Conservation (phyloP, 2,113 vertebrate species). For the Halcyon senegalensis region DNA sequence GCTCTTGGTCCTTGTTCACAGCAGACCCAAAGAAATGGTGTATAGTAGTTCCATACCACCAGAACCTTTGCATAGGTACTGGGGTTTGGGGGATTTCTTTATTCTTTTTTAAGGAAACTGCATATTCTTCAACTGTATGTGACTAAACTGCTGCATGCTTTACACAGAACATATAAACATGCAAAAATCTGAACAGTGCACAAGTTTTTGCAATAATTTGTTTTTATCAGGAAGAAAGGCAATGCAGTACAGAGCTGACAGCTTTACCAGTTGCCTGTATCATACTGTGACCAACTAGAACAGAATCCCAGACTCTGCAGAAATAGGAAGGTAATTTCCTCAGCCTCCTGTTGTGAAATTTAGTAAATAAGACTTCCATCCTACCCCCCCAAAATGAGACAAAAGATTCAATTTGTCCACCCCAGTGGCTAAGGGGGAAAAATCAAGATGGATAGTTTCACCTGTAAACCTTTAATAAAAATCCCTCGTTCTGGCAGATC, state of each 20-base stretch:
- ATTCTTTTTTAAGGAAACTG: background rate
- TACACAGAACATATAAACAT: background rate
- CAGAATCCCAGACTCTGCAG: conserved; percentile 1
- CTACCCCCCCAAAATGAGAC: background rate
- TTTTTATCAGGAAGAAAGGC: background rate
- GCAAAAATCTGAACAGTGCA: background rate
- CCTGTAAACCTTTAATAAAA: conserved; percentile 52
- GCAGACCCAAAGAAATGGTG: background rate
- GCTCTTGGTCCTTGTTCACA: background rate
- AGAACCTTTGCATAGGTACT: background rate
- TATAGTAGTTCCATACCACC: background rate
- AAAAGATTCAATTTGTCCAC: conserved; percentile 35
- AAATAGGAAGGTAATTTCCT: conserved; percentile 30
- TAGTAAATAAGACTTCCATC: background rate
- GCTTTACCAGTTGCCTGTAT: background rate
- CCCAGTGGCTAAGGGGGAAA: background rate
- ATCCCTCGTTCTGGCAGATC: background rate
- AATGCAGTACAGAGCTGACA: background rate
- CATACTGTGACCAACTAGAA: background rate
- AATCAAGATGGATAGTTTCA: conserved; percentile 51
- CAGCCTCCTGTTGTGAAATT: background rate
- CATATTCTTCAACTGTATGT: background rate
- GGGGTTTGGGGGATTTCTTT: too few species aligned
- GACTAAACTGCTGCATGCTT: background rate
- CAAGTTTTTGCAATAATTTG: background rate